Base-by-base conservation (phyloP, 2,888 invertebrate species). In the Dicranocentrus wangi region DNA sequence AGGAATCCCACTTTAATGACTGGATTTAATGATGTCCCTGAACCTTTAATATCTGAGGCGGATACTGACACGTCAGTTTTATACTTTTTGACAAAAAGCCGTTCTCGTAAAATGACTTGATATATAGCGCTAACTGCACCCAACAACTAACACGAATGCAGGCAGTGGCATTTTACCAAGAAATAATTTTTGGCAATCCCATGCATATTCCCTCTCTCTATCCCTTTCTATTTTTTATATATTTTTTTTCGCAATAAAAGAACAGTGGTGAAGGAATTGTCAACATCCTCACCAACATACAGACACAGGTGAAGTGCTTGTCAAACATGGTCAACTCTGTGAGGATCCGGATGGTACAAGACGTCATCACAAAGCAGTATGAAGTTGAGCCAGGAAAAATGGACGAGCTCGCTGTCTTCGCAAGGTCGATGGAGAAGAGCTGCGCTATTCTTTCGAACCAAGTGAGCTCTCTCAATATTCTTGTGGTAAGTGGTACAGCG, bases 341-440 rank as follows among this genome's bases (percentile, higher is more conserved):
- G 42, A 70, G 81, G 32, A 17, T 81, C 13, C 47, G 81, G n/a
- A 81, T 81, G 81, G 43, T 60, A 25, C 81, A 81, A 32, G 81
- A 81, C 43, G 58, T 55, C 17, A 21, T 19, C 27, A 81, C 81
- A 21, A 76, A 76, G 43, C 42, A 72, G 68, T 81, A 81, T 28
- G 71, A 81, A 72, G 77, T 81, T n/a, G 76, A 81, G 43, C 28
- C 66, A 17, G 81, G 81, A 3, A 76, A 81, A 77, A 76, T 81
- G 61, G 76, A 68, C 1, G 81, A 81, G 61, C 42, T 81, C 0
- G 68, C 21, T 2, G 51, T 77, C 27, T 81, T 81, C 21, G 81
- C 76, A 77, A 81, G 68, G 66, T 77, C 77, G n/a, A 81, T 81
- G 81, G 60, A 53, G 17, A 72, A 81, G 75, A 81, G 81, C 32